Evolutionary conservation across 1,140 invertebrate genomes (phyloP), one percentile per base, ranked within the genome.

Genomic region (Trachelipus rathkii): DNA sequence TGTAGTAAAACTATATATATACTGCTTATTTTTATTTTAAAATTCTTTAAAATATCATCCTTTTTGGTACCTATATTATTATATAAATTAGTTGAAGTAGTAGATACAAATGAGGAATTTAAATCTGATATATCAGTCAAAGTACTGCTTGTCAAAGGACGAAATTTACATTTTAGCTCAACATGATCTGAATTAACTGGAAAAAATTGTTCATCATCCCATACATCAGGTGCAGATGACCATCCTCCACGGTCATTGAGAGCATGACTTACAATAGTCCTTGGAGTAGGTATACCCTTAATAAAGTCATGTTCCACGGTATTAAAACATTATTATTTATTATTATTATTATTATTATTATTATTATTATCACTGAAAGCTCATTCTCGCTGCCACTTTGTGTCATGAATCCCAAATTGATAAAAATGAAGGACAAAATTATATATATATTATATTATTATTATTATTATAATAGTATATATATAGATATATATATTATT

Each of bases 191-290:
- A 60, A 60, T 60, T 60, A 15, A 60, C 11, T 19, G 91, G 91
- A 21, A 90, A 84, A 84, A 92, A 93, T 76, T 88, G 87, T 80
- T 92, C 90, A 82, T 91, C 90, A 77, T 90, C 91, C 72, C 92
- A 91, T 72, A 92, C 90, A 71, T 88, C 82, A n/a, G 87, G 87
- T 33, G 86, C 87, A 2, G 88, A 87, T 23, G 90, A 90, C 90
- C 90, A 91, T 4, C 90, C 90, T 82, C 89, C 87, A n/a, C 86
- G 78, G 8, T 69, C 85, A 50, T 87, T 78, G 0, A 87, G 82
- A 84, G 86, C 75, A 87, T 82, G 82, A 86, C 88, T 85, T 84
- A 78, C 74, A 0, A 79, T 72, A 71, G 72, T 44, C 24, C 6
- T 33, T 0, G 43, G 72, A 71, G 78, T 13, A 82, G 21, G 33